Evolutionary conservation across 2,113 vertebrate species (phyloP).

Genomic region (Spea multiplicata): DNA sequence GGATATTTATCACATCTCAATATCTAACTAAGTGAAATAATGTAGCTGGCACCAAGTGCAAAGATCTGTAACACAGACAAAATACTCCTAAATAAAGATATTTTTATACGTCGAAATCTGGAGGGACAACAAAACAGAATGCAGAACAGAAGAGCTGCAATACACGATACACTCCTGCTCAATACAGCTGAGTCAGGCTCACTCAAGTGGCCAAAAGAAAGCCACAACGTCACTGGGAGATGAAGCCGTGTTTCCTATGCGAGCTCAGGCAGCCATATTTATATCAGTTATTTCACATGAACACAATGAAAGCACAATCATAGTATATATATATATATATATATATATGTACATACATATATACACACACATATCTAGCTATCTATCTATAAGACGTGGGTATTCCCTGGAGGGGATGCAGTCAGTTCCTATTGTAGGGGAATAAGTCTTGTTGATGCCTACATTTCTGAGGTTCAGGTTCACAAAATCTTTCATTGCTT

Average conservation of each 20-base stretch:
- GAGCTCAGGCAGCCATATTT: conserved; percentile 38
- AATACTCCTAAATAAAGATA: not conserved
- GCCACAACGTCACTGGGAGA: conserved; percentile 24
- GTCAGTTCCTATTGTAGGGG: not conserved
- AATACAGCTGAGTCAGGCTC: conserved; percentile 43
- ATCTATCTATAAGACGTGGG: not conserved
- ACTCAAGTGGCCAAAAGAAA: conserved; percentile 31
- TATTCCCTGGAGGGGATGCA: not conserved
- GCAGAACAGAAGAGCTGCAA: conserved; percentile 9
- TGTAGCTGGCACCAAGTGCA: not conserved
- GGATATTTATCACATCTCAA: not conserved
- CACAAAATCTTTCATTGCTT: too few species aligned
- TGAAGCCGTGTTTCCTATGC: conserved; percentile 30
- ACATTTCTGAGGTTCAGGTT: too few species aligned
- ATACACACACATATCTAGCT: too few species aligned
- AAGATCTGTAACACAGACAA: not conserved
- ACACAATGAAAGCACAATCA: not conserved
- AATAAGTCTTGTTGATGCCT: too few species aligned
- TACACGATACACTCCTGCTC: conserved; percentile 14
- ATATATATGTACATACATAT: not conserved
- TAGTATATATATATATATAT: not conserved
- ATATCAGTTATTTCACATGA: conserved; percentile 1
- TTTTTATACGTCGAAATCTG: too few species aligned
- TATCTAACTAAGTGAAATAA: not conserved
- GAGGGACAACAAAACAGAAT: not conserved